These are phyloP conservation scores for Pheosia gnoma DNA, from an alignment of 2,888 invertebrate species.

Conservation along the genomic window DNA sequence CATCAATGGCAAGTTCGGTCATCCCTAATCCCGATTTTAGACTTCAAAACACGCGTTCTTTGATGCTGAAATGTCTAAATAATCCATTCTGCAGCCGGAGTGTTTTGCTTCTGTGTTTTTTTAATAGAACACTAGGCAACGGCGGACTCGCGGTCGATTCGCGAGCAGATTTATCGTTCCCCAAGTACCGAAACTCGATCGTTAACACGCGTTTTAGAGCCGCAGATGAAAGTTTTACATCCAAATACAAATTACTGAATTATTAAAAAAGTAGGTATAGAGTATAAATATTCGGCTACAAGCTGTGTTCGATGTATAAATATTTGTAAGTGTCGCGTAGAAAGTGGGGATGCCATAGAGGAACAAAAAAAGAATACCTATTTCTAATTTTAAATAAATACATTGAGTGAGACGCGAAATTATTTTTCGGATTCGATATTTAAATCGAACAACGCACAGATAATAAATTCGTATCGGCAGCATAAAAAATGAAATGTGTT, in stretches of 20 bases:
- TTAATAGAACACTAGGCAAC: conserved; percentile 73
- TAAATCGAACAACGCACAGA: background rate
- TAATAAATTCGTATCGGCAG: conserved; percentile 25
- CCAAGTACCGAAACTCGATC: conserved; percentile 64
- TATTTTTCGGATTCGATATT: background rate
- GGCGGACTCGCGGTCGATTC: conserved; percentile 69
- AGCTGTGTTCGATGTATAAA: background rate
- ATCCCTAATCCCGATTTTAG: conserved; percentile 4
- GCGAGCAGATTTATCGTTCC: conserved; percentile 76
- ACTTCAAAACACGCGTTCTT: conserved; percentile 36
- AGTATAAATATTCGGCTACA: background rate
- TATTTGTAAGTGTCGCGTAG: background rate
- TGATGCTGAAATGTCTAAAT: conserved; percentile 54
- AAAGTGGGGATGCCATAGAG: background rate
- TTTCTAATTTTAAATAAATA: too few relatives aligned
- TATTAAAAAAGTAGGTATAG: background rate
- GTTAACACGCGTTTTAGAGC: conserved; percentile 75
- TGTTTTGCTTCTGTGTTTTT: conserved; percentile 64
- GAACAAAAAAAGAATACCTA: too few relatives aligned
- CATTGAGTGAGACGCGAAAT: too few relatives aligned
- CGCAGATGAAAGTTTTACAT: conserved; percentile 75
- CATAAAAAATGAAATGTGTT: conserved; percentile 44
- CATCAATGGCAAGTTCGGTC: background rate
- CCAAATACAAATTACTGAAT: conserved; percentile 31
- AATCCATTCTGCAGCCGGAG: conserved; percentile 48